phyloP scores from a whole-genome alignment of 2,113 vertebrate genomes.

The Catagonus wagneri region DNA sequence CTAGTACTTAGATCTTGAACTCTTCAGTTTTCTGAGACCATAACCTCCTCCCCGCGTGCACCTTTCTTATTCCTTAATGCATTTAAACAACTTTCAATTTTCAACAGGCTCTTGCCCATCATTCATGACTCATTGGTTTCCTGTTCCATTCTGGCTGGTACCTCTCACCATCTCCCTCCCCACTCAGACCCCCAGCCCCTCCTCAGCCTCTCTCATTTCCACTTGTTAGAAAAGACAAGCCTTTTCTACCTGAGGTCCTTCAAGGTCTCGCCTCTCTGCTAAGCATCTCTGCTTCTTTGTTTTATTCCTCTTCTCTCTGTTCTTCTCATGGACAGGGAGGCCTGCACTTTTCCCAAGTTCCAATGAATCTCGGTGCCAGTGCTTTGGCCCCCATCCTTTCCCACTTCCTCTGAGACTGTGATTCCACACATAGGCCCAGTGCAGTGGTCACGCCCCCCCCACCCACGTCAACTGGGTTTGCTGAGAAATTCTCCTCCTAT shows the following conservation, averaged over 20 bases:
- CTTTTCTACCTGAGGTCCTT: not conserved
- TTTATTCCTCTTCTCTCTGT: not conserved
- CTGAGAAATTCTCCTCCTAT: not conserved
- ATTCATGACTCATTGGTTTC: not conserved
- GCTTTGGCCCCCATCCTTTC: not conserved
- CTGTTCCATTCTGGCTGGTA: accelerated
- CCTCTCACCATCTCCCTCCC: not conserved
- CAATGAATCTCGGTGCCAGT: not conserved
- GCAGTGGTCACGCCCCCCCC: not conserved
- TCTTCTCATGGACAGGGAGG: not conserved
- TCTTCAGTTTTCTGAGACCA: not conserved
- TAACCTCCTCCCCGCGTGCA: not conserved
- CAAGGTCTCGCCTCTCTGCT: not conserved
- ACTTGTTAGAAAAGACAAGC: not conserved
- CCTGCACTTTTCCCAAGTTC: not conserved
- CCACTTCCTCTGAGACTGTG: not conserved
- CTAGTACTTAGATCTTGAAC: not conserved
- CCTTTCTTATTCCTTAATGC: not conserved
- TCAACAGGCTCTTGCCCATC: not conserved
- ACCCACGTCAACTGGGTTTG: not conserved
- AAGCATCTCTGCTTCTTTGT: not conserved
- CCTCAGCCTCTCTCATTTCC: not conserved
- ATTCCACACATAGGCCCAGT: not conserved
- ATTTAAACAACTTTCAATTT: not conserved
- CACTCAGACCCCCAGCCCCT: accelerated